These are phyloP conservation scores for Dexiosoma caninum DNA, from an alignment of 2,888 invertebrate species.

Conservation along the genomic window DNA sequence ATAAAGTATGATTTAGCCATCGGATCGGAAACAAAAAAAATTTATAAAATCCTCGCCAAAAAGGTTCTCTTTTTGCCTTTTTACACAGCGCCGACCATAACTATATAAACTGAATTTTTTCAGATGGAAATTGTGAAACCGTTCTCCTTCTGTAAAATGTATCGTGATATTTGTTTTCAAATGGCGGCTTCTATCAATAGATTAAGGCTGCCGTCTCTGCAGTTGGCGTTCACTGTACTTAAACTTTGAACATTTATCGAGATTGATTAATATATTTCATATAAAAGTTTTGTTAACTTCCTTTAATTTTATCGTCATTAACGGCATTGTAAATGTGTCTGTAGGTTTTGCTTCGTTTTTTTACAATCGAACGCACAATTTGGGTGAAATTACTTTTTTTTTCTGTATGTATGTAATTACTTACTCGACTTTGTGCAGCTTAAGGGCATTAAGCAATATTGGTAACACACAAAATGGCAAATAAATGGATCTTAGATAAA, in stretches of 20 bases:
- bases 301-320: slow-evolving; percentile 38
- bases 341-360: background rate
- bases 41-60: too few relatives aligned
- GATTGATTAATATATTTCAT: background rate
- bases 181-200: too few relatives aligned
- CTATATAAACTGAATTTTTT: too few relatives aligned
- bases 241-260: background rate
- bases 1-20: too few relatives aligned
- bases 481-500: slow-evolving; percentile 38
- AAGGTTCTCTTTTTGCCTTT: too few relatives aligned
- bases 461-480: slow-evolving; percentile 53
- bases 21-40: too few relatives aligned
- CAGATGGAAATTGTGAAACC: too few relatives aligned
- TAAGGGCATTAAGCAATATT: slow-evolving; percentile 47
- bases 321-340: background rate
- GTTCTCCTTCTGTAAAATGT: too few relatives aligned
- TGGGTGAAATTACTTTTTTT: background rate
- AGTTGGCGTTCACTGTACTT: too few relatives aligned
- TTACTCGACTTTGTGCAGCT: slow-evolving; percentile 4
- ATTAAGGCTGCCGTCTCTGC: background rate
- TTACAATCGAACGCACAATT: background rate
- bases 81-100: too few relatives aligned
- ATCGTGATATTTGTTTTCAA: too few relatives aligned
- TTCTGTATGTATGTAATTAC: slow-evolving; percentile 39
- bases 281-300: background rate